Base-by-base conservation (phyloP, 2,888 invertebrate genomes). In the Cylindroiulus punctatus region DNA sequence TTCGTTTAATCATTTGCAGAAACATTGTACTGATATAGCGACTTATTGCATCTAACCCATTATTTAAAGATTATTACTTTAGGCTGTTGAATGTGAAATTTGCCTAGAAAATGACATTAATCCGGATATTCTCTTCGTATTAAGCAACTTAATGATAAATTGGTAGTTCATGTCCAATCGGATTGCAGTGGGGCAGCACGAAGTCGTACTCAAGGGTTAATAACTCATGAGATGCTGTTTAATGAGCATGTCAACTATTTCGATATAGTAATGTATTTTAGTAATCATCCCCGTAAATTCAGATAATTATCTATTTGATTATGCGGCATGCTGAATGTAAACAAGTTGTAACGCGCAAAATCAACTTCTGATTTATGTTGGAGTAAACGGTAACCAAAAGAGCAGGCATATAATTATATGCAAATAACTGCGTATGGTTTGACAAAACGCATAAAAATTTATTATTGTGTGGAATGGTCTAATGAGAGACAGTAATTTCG, bases 91-190 rank as follows among this genome's bases (percentile, higher is more conserved):
- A 22, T 65, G 4, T 26, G 26, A 65, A 65, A 65, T 65, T 7
- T 26, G 7, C 65, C 10, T 65, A 7, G 65, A 65, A 65, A 7
- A n/a, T n/a, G 52, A n/a, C 52, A 52, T 52, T 52, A 52, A 52
- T 52, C 52, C 52, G n/a, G 52, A 52, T 52, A 5, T 52, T 52
- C n/a, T n/a, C 65, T 10, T 26, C 12, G 12, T 26, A n/a, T 1
- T 26, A 65, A 26, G n/a, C 65, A 65, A 12, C n/a, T 65, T 65
- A n/a, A n/a, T 52, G 52, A 52, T 52, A 52, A 52, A 65, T 65
- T 26, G 26, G 0, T 26, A 65, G 4, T 52, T 4, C 19, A 26
- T 65, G 19, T n/a, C 57, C n/a, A 57, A 57, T 57, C 19, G 19
- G 19, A 57, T 57, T 57, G 19, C 2, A 5, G n/a, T 57, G 17